Base-by-base conservation (phyloP, 1,140 invertebrate genomes). In the Drepana arcuata region DNA sequence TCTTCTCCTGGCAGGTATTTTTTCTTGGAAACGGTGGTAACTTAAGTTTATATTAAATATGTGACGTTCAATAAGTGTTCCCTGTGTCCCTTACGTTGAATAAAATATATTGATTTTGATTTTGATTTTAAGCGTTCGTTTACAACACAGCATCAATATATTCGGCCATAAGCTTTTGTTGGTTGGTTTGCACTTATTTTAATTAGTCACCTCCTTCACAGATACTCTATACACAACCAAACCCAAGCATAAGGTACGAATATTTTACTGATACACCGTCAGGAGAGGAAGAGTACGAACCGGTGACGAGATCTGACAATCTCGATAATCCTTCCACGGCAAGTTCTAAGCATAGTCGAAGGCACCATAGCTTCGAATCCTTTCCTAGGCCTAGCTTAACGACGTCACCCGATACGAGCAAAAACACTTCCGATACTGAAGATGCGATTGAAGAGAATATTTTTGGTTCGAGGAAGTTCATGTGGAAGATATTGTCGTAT, bases 241-340 rank as follows among this genome's bases (percentile, higher is more conserved):
- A 94, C 79, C 90, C 90, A 2, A 93, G 92, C 9, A 92, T 97
- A 44, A 93, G 93, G 60, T 96, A 96, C 71, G 92, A 95, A 71
- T 97, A 96, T 69, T 88, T 92, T 30, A 83, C 73, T 7, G 77
- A 81, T 41, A 61, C 75, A 3, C 42, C 70, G 4, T 34, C 65
- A 11, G 71, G 64, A 33, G 79, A 84, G 18, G 25, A 61, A 6
- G 69, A 75, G 2, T 40, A 45, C n/a, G 73, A 78, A 27, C 34
- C 59, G 6, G 46, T 44, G 2, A 61, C 62, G 6, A 58, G 50
- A 35, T 7, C 46, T 1, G 52, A 55, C 33, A 18, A 56, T 34
- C 47, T 46, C 14, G 64, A 66, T 10, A 34, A 49, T 7, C 23
- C 39, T 14, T 34, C 57, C 7, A 59, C 63, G 16, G 23, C 43